A percentile compares a stretch with the other conserved stretches of the same genome.
These are phyloP conservation scores for Gallinago stenura DNA, from an alignment of 2,797 vertebrate genomes.

Conservation along the genomic window DNA sequence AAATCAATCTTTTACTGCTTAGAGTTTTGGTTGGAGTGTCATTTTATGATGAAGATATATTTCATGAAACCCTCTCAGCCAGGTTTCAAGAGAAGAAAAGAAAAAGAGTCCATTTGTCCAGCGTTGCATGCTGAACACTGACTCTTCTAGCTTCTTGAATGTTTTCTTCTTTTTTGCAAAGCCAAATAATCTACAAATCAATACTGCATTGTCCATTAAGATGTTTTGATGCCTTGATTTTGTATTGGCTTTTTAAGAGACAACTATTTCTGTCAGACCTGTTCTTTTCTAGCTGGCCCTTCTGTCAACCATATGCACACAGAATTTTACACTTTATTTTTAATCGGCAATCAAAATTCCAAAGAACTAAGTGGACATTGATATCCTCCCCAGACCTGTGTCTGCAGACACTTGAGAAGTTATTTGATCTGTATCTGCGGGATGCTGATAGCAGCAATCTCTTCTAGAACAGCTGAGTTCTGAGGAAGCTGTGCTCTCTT, in stretches of 20 bases:
- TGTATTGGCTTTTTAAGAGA: neutral
- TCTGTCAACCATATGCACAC: constrained; percentile 26
- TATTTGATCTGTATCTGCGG: neutral
- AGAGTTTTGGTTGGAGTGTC: neutral
- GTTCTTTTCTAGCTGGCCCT: neutral
- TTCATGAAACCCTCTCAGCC: neutral
- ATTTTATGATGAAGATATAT: neutral
- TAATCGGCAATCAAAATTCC: neutral
- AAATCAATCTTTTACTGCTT: neutral
- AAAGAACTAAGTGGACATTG: neutral
- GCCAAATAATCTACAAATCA: neutral
- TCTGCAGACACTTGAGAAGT: neutral
- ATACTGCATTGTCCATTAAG: neutral
- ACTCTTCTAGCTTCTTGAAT: neutral
- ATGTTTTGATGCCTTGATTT: constrained; percentile 6
- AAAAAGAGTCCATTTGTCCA: neutral
- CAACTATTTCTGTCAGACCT: neutral
- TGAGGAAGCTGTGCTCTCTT: neutral
- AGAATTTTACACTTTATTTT: neutral
- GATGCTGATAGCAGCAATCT: neutral
- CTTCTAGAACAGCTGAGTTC: neutral
- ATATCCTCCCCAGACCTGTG: neutral
- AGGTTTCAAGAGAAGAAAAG: neutral
- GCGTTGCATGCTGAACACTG: neutral
- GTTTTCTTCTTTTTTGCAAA: neutral